phyloP scores from a whole-genome alignment of 2,113 vertebrate genomes.

The Phrynosoma blainvillii region DNA sequence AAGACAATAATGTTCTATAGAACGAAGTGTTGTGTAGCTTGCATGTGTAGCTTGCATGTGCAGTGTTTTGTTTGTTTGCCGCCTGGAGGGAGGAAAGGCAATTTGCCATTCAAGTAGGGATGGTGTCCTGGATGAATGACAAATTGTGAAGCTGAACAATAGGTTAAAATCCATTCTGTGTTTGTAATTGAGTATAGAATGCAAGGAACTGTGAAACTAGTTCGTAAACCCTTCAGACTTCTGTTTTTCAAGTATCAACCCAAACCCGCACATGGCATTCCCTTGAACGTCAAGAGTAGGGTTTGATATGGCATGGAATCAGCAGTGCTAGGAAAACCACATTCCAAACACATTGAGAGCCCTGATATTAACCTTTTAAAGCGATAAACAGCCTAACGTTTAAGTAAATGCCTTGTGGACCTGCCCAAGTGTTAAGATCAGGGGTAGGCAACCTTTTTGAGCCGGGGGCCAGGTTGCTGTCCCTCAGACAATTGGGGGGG shows the following conservation, averaged over 20 bases:
- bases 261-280: background rate
- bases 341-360: background rate
- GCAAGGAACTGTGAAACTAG: background rate
- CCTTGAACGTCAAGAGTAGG: background rate
- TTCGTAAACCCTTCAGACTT: background rate
- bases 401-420: background rate
- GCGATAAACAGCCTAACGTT: background rate
- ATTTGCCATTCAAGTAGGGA: background rate
- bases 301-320: background rate
- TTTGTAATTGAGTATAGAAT: background rate
- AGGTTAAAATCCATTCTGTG: background rate
- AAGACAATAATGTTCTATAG: too few species aligned
- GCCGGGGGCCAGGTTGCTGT: too few species aligned
- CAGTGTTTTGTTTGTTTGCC: background rate
- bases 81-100: background rate
- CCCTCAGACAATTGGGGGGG: too few species aligned
- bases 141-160: background rate
- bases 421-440: background rate
- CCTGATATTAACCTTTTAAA: background rate
- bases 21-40: background rate
- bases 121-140: background rate
- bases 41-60: background rate
- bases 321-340: background rate
- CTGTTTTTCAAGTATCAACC: background rate
- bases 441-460: too few species aligned